phyloP scores from a whole-genome alignment of 2,888 invertebrate species.

The Rhamphomyia laevipes region DNA sequence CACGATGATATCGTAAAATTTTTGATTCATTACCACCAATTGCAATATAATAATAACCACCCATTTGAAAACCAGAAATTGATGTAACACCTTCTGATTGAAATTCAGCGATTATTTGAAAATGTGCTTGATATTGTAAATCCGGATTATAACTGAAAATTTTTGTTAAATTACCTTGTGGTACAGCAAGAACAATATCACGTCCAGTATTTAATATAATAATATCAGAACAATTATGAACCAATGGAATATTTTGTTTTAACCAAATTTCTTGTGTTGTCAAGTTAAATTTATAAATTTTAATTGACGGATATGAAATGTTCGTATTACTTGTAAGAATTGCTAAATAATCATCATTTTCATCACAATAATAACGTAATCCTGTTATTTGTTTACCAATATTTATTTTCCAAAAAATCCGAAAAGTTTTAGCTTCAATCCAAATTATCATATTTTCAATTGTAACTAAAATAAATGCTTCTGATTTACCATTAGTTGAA shows the following conservation, averaged over 20 bases:
- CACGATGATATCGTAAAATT: slow-evolving; percentile 30
- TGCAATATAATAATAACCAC: slow-evolving; percentile 33
- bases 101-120: slow-evolving; percentile 15
- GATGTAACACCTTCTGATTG: slow-evolving; percentile 24
- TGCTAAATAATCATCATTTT: slow-evolving; percentile 22
- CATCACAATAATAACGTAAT: slow-evolving; percentile 22
- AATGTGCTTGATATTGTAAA: slow-evolving; percentile 15
- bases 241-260: slow-evolving; percentile 26
- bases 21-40: slow-evolving; percentile 29
- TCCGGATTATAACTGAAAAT: slow-evolving; percentile 28
- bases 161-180: slow-evolving; percentile 23
- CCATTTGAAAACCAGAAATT: slow-evolving; percentile 33
- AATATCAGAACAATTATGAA: slow-evolving; percentile 20
- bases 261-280: slow-evolving; percentile 28
- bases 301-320: slow-evolving; percentile 17
- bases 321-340: slow-evolving; percentile 18
- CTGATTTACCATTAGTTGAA: slow-evolving; percentile 17
- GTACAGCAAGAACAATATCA: slow-evolving; percentile 29
- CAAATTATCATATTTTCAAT: slow-evolving; percentile 23
- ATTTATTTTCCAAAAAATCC: slow-evolving; percentile 27
- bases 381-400: slow-evolving; percentile 19
- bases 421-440: slow-evolving; percentile 20
- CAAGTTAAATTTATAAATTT: slow-evolving; percentile 28
- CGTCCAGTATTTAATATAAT: slow-evolving; percentile 28
- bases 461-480: slow-evolving; percentile 22